Evolutionary conservation across 2,888 invertebrate genomes (phyloP).

Genomic region (Eledona agricola): DNA sequence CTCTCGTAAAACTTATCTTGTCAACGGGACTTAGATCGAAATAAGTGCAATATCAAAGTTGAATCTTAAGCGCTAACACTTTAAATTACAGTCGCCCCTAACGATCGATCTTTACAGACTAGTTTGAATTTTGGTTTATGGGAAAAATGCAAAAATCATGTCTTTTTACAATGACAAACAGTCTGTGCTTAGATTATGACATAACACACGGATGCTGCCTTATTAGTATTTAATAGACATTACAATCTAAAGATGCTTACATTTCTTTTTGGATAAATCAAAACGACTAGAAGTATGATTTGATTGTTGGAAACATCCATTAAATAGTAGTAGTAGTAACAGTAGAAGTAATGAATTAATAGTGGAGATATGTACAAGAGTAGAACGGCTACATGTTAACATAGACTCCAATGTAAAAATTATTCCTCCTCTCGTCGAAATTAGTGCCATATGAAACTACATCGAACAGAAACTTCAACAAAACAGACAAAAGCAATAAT

Average conservation of each 20-base stretch:
- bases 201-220: constrained; percentile 1
- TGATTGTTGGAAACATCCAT: constrained; percentile 53
- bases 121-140: constrained; percentile 35
- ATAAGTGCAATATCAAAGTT: constrained; percentile 32
- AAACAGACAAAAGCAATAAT: constrained; percentile 36
- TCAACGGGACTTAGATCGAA: constrained; percentile 27
- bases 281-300: constrained; percentile 54
- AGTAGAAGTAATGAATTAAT: too few species aligned
- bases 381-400: constrained; percentile 30
- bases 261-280: constrained; percentile 35
- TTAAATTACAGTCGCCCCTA: constrained; percentile 23
- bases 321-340: too few species aligned
- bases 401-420: constrained; percentile 34
- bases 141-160: constrained; percentile 14
- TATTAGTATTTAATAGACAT: constrained; percentile 30
- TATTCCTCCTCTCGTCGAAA: constrained; percentile 36
- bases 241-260: constrained; percentile 23
- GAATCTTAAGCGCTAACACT: constrained; percentile 35
- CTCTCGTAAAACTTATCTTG: constrained; percentile 24
- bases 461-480: constrained; percentile 35
- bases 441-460: constrained; percentile 60
- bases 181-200: constrained; percentile 46
- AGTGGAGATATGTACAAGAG: constrained; percentile 51
- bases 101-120: constrained; percentile 35
- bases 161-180: constrained; percentile 36